phyloP scores from a whole-genome alignment of 2,888 invertebrate species.

The Oscheius sp. region DNA sequence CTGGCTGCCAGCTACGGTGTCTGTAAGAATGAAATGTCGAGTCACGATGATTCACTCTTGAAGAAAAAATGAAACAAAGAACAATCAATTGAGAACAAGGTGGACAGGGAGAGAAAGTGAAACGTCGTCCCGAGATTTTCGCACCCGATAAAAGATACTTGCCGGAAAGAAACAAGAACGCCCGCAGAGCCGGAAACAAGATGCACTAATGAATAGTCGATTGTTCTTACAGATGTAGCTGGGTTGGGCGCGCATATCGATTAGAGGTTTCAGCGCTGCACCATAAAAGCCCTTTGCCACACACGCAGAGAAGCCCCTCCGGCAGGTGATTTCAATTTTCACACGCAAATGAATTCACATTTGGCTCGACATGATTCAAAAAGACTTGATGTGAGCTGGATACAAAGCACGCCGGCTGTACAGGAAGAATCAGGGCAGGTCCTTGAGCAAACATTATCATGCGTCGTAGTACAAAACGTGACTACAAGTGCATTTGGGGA shows the following conservation, averaged over 20 bases:
- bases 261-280: slow-evolving; percentile 32
- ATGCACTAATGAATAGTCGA: slow-evolving; percentile 23
- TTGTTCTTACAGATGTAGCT: slow-evolving; percentile 20
- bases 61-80: neutral
- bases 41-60: neutral
- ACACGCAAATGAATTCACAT: too few species aligned
- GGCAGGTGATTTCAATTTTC: too few species aligned
- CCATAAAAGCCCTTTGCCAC: slow-evolving; percentile 18
- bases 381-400: too few species aligned
- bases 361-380: too few species aligned
- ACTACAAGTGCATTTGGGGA: too few species aligned
- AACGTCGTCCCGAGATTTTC: slow-evolving; percentile 6
- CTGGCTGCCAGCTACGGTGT: neutral
- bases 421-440: too few species aligned
- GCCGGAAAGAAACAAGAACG: too few species aligned
- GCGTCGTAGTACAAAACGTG: too few species aligned
- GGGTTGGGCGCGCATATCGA: slow-evolving; percentile 25
- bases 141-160: too few species aligned
- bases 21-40: neutral
- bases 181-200: neutral
- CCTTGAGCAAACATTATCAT: too few species aligned
- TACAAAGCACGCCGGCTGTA: too few species aligned
- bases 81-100: slow-evolving; percentile 11
- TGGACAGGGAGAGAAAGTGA: slow-evolving; percentile 12
- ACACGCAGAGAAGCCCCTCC: too few species aligned